A percentile compares a stretch with the other conserved stretches of the same genome.
Conservation (phyloP, 1,140 invertebrate species). For the Drosophila pandora region DNA sequence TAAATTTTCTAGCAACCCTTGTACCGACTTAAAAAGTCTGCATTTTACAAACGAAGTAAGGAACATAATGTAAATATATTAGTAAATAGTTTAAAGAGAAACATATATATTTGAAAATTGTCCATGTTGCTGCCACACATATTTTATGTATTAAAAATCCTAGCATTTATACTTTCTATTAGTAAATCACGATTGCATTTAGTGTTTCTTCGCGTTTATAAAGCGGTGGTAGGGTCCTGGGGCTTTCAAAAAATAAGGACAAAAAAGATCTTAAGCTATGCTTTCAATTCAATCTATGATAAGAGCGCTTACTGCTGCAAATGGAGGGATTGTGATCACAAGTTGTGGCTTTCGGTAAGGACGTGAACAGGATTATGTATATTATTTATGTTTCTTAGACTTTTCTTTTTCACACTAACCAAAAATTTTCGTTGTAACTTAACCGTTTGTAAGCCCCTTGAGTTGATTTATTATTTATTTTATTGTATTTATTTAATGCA, state of each 20-base stretch:
- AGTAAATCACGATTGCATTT: constrained; percentile 21
- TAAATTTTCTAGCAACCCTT: constrained; percentile 2
- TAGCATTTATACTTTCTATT: neutral
- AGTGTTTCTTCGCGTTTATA: constrained; percentile 4
- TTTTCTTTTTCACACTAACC: constrained; percentile 6
- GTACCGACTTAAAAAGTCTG: neutral
- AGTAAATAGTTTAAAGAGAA: constrained; percentile 4
- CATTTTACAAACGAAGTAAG: neutral
- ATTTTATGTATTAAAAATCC: neutral
- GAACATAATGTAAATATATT: constrained; percentile 10
- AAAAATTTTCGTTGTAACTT: neutral
- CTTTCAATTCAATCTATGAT: neutral
- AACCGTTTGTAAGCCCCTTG: neutral
- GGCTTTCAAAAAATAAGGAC: neutral
- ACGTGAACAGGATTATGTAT: neutral
- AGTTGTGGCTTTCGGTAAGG: constrained; percentile 16
- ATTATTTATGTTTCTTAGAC: neutral
- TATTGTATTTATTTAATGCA: constrained; percentile 2
- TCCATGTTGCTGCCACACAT: neutral
- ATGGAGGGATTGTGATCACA: constrained; percentile 14
- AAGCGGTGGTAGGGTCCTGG: neutral
- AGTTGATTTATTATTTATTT: constrained; percentile 1
- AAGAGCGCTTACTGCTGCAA: constrained; percentile 2
- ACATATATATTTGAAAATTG: constrained; percentile 1
- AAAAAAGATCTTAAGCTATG: constrained; percentile 1